These are phyloP conservation scores for Patiria miniata DNA, from an alignment of 35 echinoderm and acorn worm genomes.

Conservation along the genomic window DNA sequence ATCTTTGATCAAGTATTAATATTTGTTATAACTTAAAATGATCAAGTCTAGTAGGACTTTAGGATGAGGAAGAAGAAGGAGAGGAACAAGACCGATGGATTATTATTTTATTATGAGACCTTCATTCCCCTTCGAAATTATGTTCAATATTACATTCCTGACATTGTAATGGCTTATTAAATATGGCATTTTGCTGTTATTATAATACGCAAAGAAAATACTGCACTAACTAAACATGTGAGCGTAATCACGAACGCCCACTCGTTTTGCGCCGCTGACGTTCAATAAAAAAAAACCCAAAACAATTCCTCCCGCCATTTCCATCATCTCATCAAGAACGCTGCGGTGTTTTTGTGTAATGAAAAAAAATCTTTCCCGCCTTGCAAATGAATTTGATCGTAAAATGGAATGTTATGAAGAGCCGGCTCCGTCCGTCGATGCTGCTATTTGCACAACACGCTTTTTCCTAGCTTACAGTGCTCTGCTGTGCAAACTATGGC, in stretches of 20 bases:
- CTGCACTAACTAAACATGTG: background rate
- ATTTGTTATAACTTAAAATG: too few relatives aligned
- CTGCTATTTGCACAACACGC: background rate
- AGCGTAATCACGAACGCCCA: background rate
- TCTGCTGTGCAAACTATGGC: background rate
- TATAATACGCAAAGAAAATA: background rate
- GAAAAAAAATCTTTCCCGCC: background rate
- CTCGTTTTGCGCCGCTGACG: background rate
- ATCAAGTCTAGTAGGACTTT: too few relatives aligned
- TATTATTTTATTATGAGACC: too few relatives aligned
- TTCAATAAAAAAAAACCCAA: too few relatives aligned
- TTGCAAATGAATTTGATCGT: background rate
- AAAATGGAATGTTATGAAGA: background rate
- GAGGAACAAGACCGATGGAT: too few relatives aligned
- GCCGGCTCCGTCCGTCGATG: background rate
- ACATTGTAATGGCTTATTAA: too few relatives aligned
- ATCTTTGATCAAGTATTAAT: too few relatives aligned
- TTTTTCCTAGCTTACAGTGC: background rate
- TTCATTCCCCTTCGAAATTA: too few relatives aligned
- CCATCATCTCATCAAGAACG: background rate
- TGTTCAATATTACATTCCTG: too few relatives aligned
- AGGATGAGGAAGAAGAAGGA: too few relatives aligned
- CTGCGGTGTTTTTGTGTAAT: background rate
- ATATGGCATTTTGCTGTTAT: too few relatives aligned
- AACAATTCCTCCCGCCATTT: background rate